Percentiles rank a stretch among this genome's conserved stretches.
phyloP scores from a whole-genome alignment of 2,888 invertebrate genomes.

The Hydrotaea cyrtoneurina region DNA sequence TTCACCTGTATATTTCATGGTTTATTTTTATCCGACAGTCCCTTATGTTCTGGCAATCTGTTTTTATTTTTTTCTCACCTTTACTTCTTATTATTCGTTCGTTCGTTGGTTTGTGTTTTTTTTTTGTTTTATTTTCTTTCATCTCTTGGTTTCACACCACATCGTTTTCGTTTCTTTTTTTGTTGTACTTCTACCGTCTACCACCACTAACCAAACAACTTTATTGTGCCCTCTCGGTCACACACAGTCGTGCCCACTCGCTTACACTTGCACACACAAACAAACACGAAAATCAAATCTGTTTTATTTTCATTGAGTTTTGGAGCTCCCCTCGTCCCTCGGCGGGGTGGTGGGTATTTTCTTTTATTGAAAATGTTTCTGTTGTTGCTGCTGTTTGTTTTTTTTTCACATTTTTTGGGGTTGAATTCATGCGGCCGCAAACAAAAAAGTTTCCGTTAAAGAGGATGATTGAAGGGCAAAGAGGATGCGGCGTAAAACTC shows the following conservation, averaged over 20 bases:
- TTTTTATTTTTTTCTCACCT: conserved; percentile 51
- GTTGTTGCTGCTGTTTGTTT: conserved; percentile 28
- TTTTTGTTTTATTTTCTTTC: conserved; percentile 37
- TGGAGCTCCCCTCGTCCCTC: conserved; percentile 31
- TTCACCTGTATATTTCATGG: conserved; percentile 50
- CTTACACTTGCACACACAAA: conserved; percentile 50
- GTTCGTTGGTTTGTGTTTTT: too few species aligned
- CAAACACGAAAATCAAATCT: conserved; percentile 52
- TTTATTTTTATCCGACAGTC: conserved; percentile 57
- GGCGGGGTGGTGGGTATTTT: conserved; percentile 61
- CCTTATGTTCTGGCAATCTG: conserved; percentile 32
- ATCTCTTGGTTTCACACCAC: conserved; percentile 39
- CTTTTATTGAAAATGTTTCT: conserved; percentile 37
- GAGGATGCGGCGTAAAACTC: conserved; percentile 62
- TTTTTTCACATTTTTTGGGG: conserved; percentile 61
- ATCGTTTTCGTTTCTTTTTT: conserved; percentile 29
- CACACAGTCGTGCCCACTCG: conserved; percentile 43
- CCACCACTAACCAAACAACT: conserved; percentile 66
- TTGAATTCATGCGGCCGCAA: conserved; percentile 66
- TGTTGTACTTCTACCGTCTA: conserved; percentile 39
- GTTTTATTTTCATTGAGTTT: conserved; percentile 48
- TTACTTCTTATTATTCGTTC: not conserved
- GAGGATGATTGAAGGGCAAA: conserved; percentile 66
- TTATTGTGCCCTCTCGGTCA: conserved; percentile 47
- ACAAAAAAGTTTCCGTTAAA: conserved; percentile 44